These are phyloP conservation scores for Acanthosepion lycidas DNA, from an alignment of 2,888 invertebrate species.

Conservation along the genomic window DNA sequence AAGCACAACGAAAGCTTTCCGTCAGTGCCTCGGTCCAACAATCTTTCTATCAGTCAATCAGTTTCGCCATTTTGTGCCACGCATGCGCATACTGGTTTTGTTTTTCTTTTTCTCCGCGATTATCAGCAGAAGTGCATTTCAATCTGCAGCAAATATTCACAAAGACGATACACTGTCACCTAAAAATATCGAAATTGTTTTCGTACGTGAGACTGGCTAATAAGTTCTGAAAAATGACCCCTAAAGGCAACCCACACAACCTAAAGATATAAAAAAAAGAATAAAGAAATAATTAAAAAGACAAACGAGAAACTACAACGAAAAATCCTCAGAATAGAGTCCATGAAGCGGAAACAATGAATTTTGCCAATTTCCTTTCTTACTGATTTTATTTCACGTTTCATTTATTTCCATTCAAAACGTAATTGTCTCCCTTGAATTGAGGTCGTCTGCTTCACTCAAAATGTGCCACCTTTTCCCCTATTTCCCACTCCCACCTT, in stretches of 20 bases:
- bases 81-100: not conserved
- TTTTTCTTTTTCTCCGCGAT: not conserved
- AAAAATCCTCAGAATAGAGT: not conserved
- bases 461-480: not conserved
- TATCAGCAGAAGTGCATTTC: not conserved
- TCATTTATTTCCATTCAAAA: constrained; percentile 23
- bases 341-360: constrained; percentile 33
- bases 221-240: not conserved
- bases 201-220: constrained; percentile 16
- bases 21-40: not conserved
- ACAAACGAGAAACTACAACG: not conserved
- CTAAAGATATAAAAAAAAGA: not conserved
- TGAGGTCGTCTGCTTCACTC: constrained; percentile 21
- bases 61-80: not conserved
- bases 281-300: not conserved
- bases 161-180: constrained; percentile 21
- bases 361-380: constrained; percentile 33
- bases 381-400: constrained; percentile 33
- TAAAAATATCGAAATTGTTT: constrained; percentile 13
- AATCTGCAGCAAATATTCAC: not conserved
- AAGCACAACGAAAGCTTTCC: not conserved
- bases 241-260: not conserved
- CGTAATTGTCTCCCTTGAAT: constrained; percentile 8
- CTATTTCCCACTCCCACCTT: not conserved
- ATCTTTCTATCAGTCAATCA: not conserved